Evolutionary conservation across 1,140 invertebrate species (phyloP).

Genomic region (Araneus ventricosus): DNA sequence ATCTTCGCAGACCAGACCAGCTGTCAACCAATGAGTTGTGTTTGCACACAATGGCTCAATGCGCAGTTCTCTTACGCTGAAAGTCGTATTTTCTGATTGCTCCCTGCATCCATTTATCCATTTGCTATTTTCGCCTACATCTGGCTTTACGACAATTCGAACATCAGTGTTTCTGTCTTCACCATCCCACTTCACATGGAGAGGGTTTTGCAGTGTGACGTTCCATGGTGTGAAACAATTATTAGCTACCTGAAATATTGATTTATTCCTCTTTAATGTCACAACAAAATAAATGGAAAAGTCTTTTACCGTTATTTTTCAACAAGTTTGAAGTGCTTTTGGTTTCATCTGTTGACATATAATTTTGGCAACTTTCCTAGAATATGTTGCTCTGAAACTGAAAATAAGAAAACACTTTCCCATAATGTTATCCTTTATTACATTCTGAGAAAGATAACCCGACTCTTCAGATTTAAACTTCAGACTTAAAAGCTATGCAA

Average conservation of each 20-base stretch:
- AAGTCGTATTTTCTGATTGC: not conserved
- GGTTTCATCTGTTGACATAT: no score
- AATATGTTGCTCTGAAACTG: no score
- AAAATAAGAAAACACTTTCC: no score
- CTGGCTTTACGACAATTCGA: not conserved
- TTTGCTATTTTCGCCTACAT: not conserved
- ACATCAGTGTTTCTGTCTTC: not conserved
- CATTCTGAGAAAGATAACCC: no score
- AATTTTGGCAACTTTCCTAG: no score
- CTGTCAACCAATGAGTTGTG: not conserved
- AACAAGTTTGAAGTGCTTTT: no score
- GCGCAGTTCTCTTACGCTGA: not conserved
- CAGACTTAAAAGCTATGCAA: no score
- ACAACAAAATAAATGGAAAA: no score
- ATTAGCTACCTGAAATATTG: not conserved
- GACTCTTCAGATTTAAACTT: no score
- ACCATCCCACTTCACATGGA: not conserved
- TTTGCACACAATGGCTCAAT: not conserved
- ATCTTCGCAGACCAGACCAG: not conserved
- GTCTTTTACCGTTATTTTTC: no score
- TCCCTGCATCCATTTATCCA: not conserved
- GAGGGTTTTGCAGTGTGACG: not conserved
- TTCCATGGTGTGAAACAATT: not conserved
- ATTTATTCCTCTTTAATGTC: no score
- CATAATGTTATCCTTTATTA: no score